These are phyloP conservation scores for Peromyscus nudipes DNA, from an alignment of 2,797 vertebrate genomes.

Conservation along the genomic window DNA sequence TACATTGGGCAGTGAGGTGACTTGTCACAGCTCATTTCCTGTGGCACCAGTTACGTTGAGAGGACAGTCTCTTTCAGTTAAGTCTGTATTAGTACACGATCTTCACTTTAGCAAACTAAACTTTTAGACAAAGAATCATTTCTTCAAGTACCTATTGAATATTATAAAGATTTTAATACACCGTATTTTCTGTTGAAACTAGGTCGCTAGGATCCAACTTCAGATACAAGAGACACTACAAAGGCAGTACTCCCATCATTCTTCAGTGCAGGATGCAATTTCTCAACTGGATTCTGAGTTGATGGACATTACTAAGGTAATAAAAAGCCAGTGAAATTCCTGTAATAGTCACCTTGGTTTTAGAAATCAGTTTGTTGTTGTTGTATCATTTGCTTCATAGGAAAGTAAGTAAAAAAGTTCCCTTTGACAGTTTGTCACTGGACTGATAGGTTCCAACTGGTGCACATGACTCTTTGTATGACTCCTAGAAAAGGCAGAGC, in stretches of 20 bases:
- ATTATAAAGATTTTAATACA: slow-evolving; percentile 48
- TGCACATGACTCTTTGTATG: background rate
- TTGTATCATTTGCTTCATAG: background rate
- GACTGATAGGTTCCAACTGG: background rate
- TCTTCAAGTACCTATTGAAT: slow-evolving; percentile 46
- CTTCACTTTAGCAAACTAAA: slow-evolving; percentile 52
- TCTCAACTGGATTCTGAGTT: slow-evolving; percentile 96
- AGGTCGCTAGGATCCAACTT: slow-evolving; percentile 98
- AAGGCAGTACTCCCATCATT: slow-evolving; percentile 94
- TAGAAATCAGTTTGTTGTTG: background rate
- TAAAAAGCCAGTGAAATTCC: background rate
- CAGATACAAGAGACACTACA: slow-evolving; percentile 97
- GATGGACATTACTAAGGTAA: slow-evolving; percentile 99
- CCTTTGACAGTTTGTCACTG: background rate
- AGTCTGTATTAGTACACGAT: background rate
- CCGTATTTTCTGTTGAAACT: slow-evolving; percentile 69
- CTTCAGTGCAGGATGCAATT: slow-evolving; percentile 94
- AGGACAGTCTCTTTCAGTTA: background rate
- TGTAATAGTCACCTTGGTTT: background rate
- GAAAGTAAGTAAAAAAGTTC: background rate
- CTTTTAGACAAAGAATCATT: background rate
- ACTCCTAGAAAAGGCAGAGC: background rate
- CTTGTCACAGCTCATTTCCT: background rate
- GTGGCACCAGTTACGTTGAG: background rate
- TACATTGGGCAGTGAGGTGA: background rate